Percentiles rank a stretch among this genome's conserved stretches.
Evolutionary conservation across 2,113 vertebrate genomes (phyloP).

Genomic region (Crotalus tigris): DNA sequence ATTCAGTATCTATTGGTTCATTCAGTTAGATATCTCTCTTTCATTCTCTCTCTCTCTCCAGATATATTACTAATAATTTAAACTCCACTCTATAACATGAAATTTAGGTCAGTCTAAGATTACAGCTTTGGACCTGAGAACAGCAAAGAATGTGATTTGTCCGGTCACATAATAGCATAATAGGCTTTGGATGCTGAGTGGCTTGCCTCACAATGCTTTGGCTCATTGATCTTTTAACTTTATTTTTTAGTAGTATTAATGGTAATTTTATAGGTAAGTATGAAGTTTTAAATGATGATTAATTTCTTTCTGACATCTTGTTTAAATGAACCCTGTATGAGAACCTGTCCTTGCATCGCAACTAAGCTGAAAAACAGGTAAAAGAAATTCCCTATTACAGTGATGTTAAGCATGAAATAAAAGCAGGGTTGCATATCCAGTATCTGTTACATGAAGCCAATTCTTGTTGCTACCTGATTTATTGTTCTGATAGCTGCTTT

Average conservation of each 20-base stretch:
- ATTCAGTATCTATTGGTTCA: neutral
- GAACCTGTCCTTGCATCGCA: neutral
- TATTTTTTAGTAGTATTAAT: slow-evolving; percentile 22
- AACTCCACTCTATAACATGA: neutral
- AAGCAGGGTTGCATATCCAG: slow-evolving; percentile 15
- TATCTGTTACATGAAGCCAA: neutral
- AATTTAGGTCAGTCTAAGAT: neutral
- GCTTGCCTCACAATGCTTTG: neutral
- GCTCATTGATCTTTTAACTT: neutral
- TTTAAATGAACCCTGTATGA: slow-evolving; percentile 31
- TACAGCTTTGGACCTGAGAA: neutral
- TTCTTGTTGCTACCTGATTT: neutral
- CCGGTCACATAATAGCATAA: neutral
- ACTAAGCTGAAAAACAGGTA: slow-evolving; percentile 21
- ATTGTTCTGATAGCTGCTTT: slow-evolving; percentile 32
- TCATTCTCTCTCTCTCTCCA: neutral
- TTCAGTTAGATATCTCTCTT: neutral
- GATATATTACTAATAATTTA: neutral
- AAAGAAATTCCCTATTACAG: neutral
- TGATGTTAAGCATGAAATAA: slow-evolving; percentile 29
- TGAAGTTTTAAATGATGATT: slow-evolving; percentile 10
- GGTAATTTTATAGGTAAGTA: slow-evolving; percentile 6
- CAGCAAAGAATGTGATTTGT: neutral
- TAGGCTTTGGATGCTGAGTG: neutral
- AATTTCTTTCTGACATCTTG: slow-evolving; percentile 31